phyloP scores from a whole-genome alignment of 92 coral and sea anemone species.

The Blastomussa wellsi region DNA sequence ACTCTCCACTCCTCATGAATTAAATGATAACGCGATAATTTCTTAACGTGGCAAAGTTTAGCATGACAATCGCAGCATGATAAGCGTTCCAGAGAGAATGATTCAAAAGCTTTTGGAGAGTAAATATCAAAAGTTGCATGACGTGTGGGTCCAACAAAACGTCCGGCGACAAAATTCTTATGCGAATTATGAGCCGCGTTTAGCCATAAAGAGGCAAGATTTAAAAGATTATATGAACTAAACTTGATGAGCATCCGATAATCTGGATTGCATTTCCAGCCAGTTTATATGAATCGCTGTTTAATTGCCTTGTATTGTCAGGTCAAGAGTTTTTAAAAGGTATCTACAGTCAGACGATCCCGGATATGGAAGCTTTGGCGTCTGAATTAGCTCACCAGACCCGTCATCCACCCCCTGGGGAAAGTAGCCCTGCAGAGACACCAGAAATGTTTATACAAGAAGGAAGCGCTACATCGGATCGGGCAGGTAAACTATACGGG shows the following conservation, averaged over 20 bases:
- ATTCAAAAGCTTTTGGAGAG: too few relatives aligned
- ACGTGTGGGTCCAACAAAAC: too few relatives aligned
- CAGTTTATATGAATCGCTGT: too few relatives aligned
- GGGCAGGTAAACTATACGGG: conserved; percentile 23
- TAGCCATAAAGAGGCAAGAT: too few relatives aligned
- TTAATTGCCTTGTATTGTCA: conserved; percentile 17
- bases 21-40: too few relatives aligned
- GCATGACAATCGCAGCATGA: too few relatives aligned
- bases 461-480: conserved; percentile 15
- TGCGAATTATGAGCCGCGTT: too few relatives aligned
- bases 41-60: too few relatives aligned
- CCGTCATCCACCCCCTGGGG: conserved; percentile 97
- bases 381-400: conserved; percentile 85
- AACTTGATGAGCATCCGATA: not conserved
- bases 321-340: conserved; percentile 90
- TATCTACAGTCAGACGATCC: conserved; percentile 62
- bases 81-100: too few relatives aligned
- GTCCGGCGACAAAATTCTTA: too few relatives aligned
- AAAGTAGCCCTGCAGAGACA: conserved; percentile 72
- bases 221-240: not conserved
- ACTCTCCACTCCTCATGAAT: too few relatives aligned
- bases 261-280: not conserved
- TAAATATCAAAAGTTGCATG: too few relatives aligned
- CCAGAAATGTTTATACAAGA: conserved; percentile 35
- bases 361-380: conserved; percentile 78